A percentile compares a stretch with the other conserved stretches of the same genome.
phyloP scores from a whole-genome alignment of 2,113 vertebrate species.

The Indicator indicator region DNA sequence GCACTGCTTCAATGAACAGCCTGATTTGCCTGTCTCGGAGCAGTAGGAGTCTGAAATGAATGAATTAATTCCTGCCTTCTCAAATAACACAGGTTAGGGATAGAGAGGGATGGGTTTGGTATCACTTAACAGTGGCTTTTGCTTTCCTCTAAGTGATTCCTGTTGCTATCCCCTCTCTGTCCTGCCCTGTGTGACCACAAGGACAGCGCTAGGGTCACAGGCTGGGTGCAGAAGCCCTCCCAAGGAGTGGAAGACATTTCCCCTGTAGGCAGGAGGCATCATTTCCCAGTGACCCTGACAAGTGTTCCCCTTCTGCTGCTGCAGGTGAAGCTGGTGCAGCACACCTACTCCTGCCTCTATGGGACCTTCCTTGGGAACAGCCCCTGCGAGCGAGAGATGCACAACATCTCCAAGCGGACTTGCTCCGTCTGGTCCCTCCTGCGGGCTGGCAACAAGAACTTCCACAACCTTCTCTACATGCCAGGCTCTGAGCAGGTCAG shows the following conservation, averaged over 20 bases:
- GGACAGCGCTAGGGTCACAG: background rate
- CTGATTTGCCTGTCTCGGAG: background rate
- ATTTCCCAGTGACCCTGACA: background rate
- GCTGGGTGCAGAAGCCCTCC: background rate
- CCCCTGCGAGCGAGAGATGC: conserved; percentile 89
- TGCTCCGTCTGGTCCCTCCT: conserved; percentile 98
- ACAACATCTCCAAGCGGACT: conserved; percentile 92
- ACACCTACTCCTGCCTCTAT: conserved; percentile 97
- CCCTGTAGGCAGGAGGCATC: background rate
- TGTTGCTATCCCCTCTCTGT: background rate
- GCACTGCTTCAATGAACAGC: background rate
- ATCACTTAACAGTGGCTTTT: background rate
- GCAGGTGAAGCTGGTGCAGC: conserved; percentile 97
- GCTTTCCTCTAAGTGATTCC: background rate
- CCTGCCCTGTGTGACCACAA: background rate
- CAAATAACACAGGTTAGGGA: background rate
- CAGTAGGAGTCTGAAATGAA: background rate
- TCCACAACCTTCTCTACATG: conserved; percentile 98
- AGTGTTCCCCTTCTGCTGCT: background rate
- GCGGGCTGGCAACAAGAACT: conserved; percentile 95
- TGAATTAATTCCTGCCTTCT: background rate
- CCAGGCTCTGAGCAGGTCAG: conserved; percentile 91
- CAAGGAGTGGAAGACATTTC: accelerated
- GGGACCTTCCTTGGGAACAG: conserved; percentile 98
- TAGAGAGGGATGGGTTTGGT: background rate